Evolutionary conservation across 2,797 vertebrate species (phyloP).

Genomic region (Tragelaphus oryx): DNA sequence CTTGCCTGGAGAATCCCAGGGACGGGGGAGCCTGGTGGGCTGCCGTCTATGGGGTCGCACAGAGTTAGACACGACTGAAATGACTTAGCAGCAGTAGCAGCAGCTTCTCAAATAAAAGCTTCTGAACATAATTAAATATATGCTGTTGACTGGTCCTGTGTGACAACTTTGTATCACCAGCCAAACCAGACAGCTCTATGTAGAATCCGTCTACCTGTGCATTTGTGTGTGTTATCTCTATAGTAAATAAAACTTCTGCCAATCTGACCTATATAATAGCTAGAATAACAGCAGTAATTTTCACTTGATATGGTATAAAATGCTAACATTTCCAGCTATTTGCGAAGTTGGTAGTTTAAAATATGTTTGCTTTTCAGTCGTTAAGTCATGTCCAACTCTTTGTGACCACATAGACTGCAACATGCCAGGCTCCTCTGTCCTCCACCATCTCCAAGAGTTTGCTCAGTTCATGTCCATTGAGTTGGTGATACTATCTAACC

Average conservation of each 20-base stretch:
- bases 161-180: background rate
- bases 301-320: background rate
- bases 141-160: background rate
- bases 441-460: background rate
- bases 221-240: background rate
- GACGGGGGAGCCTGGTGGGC: no score
- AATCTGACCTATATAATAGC: background rate
- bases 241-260: background rate
- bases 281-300: background rate
- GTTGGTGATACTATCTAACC: background rate
- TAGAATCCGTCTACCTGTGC: background rate
- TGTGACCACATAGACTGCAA: background rate
- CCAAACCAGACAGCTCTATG: background rate
- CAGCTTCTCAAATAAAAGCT: background rate
- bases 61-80: no score
- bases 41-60: no score
- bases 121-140: background rate
- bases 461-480: background rate
- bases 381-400: background rate
- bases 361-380: background rate
- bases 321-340: background rate
- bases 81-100: no score
- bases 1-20: no score
- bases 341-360: background rate
- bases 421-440: background rate